These are phyloP conservation scores for Lepidurus packardi DNA, from an alignment of 1,140 invertebrate genomes.

Conservation along the genomic window DNA sequence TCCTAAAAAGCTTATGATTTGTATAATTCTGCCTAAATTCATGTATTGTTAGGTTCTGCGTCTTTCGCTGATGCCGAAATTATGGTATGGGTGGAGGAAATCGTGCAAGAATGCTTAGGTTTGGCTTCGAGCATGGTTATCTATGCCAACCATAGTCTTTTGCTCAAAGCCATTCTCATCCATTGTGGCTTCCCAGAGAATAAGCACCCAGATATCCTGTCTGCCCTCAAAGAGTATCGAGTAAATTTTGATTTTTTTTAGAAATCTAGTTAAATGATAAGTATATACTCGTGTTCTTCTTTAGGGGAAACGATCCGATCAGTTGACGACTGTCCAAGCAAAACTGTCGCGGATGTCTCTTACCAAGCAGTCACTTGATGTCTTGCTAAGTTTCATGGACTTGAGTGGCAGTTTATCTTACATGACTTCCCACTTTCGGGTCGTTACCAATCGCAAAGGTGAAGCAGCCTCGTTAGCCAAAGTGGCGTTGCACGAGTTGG, in stretches of 20 bases:
- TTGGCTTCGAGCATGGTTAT: background rate
- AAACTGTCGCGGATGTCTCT: slow-evolving; percentile 48
- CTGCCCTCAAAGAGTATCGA: slow-evolving; percentile 48
- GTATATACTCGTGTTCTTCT: background rate
- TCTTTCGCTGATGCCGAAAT: slow-evolving; percentile 79
- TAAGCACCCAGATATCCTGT: slow-evolving; percentile 61
- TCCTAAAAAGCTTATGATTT: slow-evolving; percentile 1
- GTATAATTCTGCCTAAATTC: too few relatives aligned
- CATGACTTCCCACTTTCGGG: slow-evolving; percentile 54
- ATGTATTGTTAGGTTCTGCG: slow-evolving; percentile 41
- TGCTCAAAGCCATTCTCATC: slow-evolving; percentile 70
- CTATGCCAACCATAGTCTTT: slow-evolving; percentile 68
- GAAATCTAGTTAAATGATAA: background rate
- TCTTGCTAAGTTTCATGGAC: slow-evolving; percentile 64
- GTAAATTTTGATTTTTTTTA: background rate
- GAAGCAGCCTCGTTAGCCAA: slow-evolving; percentile 59
- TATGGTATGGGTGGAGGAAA: slow-evolving; percentile 68
- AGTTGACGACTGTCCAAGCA: background rate
- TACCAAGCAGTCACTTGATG: slow-evolving; percentile 60
- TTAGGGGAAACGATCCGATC: slow-evolving; percentile 24
- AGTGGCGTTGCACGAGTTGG: slow-evolving; percentile 64
- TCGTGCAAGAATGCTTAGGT: slow-evolving; percentile 51
- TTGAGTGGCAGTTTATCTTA: slow-evolving; percentile 62
- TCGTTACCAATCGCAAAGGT: slow-evolving; percentile 55
- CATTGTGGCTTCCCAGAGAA: slow-evolving; percentile 71